Percentiles rank a stretch among this genome's conserved stretches.
Evolutionary conservation across 2,797 vertebrate species (phyloP).

Genomic region (Uromys caudimaculatus): DNA sequence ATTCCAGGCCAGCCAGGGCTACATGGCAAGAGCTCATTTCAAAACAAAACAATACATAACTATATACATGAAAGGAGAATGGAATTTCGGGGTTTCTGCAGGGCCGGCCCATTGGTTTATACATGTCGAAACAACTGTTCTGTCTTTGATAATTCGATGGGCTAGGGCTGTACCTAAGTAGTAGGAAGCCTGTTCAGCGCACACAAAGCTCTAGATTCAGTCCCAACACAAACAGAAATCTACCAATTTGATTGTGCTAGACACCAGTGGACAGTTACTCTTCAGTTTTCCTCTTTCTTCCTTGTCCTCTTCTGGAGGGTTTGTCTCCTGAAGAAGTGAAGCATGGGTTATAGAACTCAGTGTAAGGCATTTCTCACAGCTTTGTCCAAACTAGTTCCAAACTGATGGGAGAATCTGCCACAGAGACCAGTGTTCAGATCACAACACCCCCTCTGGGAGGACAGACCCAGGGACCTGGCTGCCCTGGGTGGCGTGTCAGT

Average conservation of each 20-base stretch:
- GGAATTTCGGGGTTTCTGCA: background rate
- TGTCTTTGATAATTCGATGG: background rate
- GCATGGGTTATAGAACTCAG: background rate
- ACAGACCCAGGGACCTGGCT: background rate
- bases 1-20: background rate
- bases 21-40: too few relatives aligned
- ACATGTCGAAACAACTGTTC: background rate
- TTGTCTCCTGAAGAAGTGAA: conserved; percentile 4
- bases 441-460: too few relatives aligned
- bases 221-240: background rate
- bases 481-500: background rate
- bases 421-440: background rate
- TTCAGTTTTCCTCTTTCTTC: conserved; percentile 51
- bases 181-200: background rate
- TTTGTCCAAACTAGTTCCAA: background rate
- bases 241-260: background rate
- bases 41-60: background rate
- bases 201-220: background rate
- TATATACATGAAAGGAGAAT: background rate
- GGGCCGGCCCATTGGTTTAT: background rate
- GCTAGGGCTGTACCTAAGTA: background rate
- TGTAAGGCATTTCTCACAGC: background rate
- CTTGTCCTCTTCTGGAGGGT: conserved; percentile 34
- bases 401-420: background rate
- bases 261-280: background rate